These are phyloP conservation scores for Lithophane socia DNA, from an alignment of 2,888 invertebrate species.

Conservation along the genomic window DNA sequence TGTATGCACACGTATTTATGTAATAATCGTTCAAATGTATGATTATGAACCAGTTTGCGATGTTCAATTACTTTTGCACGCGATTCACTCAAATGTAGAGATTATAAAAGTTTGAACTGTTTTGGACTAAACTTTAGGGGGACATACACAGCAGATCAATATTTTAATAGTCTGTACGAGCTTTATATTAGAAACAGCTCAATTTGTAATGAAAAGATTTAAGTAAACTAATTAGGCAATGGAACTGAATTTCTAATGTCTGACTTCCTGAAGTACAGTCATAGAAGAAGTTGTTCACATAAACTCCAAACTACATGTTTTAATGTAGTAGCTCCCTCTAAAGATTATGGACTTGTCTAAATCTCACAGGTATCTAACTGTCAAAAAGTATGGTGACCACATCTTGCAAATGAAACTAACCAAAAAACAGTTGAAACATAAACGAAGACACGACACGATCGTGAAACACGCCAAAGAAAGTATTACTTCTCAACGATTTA, in stretches of 20 bases:
- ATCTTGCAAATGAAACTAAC: neutral
- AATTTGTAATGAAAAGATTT: neutral
- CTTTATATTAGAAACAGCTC: neutral
- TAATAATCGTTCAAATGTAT: conserved; percentile 31
- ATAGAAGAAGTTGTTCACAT: too few relatives aligned
- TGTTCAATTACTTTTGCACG: conserved; percentile 30
- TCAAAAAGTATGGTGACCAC: neutral
- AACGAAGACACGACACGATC: conserved; percentile 13
- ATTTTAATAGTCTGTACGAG: neutral
- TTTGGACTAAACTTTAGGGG: neutral
- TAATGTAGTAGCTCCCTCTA: neutral
- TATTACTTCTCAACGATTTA: conserved; percentile 28
- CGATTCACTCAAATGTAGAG: conserved; percentile 13
- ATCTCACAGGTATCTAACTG: neutral
- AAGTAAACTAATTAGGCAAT: neutral
- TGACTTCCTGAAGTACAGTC: neutral
- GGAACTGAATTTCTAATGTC: neutral
- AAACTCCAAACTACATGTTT: too few relatives aligned
- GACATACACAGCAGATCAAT: neutral
- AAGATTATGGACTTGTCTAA: neutral
- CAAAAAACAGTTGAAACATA: neutral
- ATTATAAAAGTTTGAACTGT: conserved; percentile 8
- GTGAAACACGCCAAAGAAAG: conserved; percentile 24
- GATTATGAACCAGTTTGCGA: conserved; percentile 25
- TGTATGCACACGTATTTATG: conserved; percentile 13